Conservation (phyloP, 2,797 vertebrate genomes). For the Thamnophis elegans region DNA sequence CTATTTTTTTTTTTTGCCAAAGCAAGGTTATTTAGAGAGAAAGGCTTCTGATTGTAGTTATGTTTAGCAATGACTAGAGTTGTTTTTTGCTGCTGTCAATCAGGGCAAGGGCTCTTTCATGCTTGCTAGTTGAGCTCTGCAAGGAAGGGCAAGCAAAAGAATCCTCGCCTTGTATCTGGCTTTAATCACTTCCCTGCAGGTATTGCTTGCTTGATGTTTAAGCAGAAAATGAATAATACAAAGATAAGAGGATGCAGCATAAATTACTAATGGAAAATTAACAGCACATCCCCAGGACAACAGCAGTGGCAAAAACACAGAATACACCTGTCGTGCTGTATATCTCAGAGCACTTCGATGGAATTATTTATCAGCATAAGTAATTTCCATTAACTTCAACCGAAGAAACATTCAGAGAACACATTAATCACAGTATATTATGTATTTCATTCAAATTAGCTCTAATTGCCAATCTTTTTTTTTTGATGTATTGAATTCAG, state of each 20-base stretch:
- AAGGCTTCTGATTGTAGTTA: not conserved
- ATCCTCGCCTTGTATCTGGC: constrained; percentile 13
- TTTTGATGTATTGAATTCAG: constrained; percentile 65
- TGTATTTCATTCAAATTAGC: constrained; percentile 64
- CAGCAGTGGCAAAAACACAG: constrained; percentile 22
- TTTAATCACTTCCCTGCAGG: constrained; percentile 43
- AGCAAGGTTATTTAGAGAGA: not conserved
- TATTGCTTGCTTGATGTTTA: constrained; percentile 36
- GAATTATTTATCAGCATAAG: constrained; percentile 64
- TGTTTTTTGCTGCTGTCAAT: constrained; percentile 7
- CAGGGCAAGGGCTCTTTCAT: constrained; percentile 13
- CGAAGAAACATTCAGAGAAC: constrained; percentile 66
- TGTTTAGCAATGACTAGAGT: not conserved
- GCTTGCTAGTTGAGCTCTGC: constrained; percentile 44
- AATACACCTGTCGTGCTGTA: constrained; percentile 38
- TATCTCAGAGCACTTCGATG: constrained; percentile 58
- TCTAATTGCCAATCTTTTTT: constrained; percentile 63
- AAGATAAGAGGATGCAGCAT: constrained; percentile 60
- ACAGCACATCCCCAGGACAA: constrained; percentile 48
- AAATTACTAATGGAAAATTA: constrained; percentile 67
- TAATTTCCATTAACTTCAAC: constrained; percentile 68
- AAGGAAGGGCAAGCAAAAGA: constrained; percentile 22
- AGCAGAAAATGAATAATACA: constrained; percentile 60
- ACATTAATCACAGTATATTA: constrained; percentile 69
- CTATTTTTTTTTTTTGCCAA: not conserved